Percentiles rank a stretch among this genome's conserved stretches.
These are phyloP conservation scores for Pammene aurita DNA, from an alignment of 2,888 invertebrate genomes.

Conservation along the genomic window DNA sequence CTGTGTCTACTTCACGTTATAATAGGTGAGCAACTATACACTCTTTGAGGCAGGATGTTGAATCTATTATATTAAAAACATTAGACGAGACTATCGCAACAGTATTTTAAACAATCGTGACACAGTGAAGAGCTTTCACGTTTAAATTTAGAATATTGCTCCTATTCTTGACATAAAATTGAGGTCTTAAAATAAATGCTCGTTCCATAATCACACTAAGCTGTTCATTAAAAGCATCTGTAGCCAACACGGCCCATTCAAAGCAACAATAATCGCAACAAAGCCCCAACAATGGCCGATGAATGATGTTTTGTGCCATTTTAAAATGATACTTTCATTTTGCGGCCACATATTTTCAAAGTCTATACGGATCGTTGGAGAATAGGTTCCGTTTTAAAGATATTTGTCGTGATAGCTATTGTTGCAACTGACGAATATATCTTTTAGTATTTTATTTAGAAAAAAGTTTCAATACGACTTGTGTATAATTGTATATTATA, in stretches of 20 bases:
- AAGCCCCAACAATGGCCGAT: conserved; percentile 22
- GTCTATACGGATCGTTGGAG: conserved; percentile 9
- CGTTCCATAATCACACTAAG: not conserved
- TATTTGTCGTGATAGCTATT: not conserved
- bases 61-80: no score
- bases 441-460: no score
- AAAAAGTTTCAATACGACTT: no score
- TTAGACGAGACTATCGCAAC: no score
- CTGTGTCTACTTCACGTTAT: no score
- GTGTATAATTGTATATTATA: no score
- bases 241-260: conserved; percentile 16
- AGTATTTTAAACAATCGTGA: no score
- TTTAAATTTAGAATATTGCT: no score
- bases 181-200: not conserved
- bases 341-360: conserved; percentile 19
- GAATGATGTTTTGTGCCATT: conserved; percentile 21
- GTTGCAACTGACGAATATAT: not conserved
- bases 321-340: conserved; percentile 31
- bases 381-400: conserved; percentile 9
- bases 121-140: no score
- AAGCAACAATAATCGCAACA: conserved; percentile 20
- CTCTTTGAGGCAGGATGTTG: no score
- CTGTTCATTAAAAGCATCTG: conserved; percentile 25
- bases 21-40: no score
- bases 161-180: not conserved